These are phyloP conservation scores for Tetragnatha versicolor DNA, from an alignment of 1,140 invertebrate genomes.

Conservation along the genomic window DNA sequence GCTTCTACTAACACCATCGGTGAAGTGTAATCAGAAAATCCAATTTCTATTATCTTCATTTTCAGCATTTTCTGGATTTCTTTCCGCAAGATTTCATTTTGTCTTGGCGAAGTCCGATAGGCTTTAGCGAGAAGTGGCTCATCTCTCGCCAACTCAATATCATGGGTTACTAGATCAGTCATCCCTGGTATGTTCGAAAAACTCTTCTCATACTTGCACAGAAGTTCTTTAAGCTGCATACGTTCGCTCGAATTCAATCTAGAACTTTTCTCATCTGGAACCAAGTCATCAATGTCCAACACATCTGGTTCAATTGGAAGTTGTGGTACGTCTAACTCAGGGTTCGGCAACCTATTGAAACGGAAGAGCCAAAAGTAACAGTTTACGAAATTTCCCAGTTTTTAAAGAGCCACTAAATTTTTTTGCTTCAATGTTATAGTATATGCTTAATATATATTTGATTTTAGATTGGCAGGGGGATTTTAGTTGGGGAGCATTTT, in stretches of 20 bases:
- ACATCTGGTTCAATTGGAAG: neutral
- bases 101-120: neutral
- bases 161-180: constrained; percentile 4
- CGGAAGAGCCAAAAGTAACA: too few species aligned
- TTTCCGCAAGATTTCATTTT: neutral
- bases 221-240: neutral
- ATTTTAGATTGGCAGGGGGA: too few species aligned
- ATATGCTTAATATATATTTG: too few species aligned
- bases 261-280: neutral
- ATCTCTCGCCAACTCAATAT: neutral
- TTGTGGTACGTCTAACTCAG: constrained; percentile 7
- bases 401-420: too few species aligned
- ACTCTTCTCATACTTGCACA: neutral
- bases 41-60: constrained; percentile 5
- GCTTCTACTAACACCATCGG: neutral
- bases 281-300: neutral
- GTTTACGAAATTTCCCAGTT: too few species aligned
- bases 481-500: too few species aligned
- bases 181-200: constrained; percentile 21
- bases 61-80: constrained; percentile 30
- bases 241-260: neutral
- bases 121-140: neutral
- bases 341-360: too few species aligned
- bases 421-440: too few species aligned
- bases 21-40: constrained; percentile 21